Evolutionary conservation across 1,140 invertebrate species (phyloP).

Genomic region (Eumeta japonica): DNA sequence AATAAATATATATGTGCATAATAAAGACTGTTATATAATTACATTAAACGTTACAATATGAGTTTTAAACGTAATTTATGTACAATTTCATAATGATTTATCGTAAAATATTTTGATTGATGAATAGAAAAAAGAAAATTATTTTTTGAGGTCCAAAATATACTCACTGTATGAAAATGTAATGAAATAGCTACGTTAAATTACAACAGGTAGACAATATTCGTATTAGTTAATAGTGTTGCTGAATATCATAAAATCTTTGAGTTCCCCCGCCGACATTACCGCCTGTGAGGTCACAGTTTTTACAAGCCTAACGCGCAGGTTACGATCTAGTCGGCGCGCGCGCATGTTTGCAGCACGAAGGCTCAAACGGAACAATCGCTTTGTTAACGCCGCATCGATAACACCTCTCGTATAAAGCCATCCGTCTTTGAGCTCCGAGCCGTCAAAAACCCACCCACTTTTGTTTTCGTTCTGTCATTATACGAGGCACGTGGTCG

Average conservation of each 20-base stretch:
- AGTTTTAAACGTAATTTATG: neutral
- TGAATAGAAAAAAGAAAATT: conserved; percentile 1
- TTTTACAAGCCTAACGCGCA: too few relatives aligned
- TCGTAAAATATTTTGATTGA: conserved; percentile 1
- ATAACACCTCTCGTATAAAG: conserved; percentile 31
- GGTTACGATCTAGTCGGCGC: too few relatives aligned
- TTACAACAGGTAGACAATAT: neutral
- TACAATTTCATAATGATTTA: conserved; percentile 2
- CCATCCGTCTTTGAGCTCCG: too few relatives aligned
- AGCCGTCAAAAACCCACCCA: too few relatives aligned
- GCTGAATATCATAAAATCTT: neutral
- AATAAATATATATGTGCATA: neutral
- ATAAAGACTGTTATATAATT: conserved; percentile 1
- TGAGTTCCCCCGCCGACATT: conserved; percentile 15
- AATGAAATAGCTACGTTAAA: neutral
- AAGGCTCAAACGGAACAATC: too few relatives aligned
- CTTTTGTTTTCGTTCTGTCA: conserved; percentile 48
- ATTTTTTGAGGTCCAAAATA: conserved; percentile 1
- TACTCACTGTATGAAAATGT: neutral
- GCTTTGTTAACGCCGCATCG: neutral
- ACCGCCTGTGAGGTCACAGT: conserved; percentile 16
- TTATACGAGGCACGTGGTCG: conserved; percentile 46
- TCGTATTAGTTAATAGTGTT: neutral
- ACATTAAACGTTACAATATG: too few relatives aligned
- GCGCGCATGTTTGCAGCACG: too few relatives aligned